Evolutionary conservation across 2,888 invertebrate genomes (phyloP).

Genomic region (Augochlorella aurata): DNA sequence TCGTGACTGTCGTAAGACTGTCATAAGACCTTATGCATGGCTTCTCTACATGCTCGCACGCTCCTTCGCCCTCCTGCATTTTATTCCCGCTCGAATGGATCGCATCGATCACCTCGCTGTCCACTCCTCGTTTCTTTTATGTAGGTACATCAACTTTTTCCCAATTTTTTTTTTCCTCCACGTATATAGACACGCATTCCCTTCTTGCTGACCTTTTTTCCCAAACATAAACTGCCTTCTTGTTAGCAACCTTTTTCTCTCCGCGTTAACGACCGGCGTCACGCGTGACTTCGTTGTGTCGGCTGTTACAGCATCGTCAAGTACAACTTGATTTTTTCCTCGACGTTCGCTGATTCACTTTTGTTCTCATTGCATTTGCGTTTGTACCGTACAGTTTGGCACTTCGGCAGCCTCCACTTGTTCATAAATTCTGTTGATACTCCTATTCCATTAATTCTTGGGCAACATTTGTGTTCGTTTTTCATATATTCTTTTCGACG

Average conservation of each 20-base stretch:
- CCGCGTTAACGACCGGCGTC: neutral
- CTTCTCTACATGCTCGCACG: slow-evolving; percentile 37
- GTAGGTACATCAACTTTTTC: neutral
- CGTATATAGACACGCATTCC: neutral
- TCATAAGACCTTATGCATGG: slow-evolving; percentile 44
- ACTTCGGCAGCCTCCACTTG: too few relatives aligned
- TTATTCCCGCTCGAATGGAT: slow-evolving; percentile 6
- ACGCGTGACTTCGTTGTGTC: neutral
- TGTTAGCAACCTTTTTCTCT: neutral
- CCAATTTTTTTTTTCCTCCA: neutral
- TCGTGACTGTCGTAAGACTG: slow-evolving; percentile 49
- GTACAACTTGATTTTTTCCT: too few relatives aligned
- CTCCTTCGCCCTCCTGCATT: slow-evolving; percentile 18
- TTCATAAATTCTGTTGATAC: too few relatives aligned
- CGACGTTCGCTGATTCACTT: too few relatives aligned
- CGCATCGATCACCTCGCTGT: slow-evolving; percentile 26
- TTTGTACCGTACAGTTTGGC: too few relatives aligned
- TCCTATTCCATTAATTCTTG: too few relatives aligned
- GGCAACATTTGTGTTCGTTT: too few relatives aligned
- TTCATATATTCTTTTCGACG: too few relatives aligned
- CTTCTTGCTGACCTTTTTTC: neutral
- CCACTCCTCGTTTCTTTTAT: neutral
- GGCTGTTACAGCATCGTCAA: neutral
- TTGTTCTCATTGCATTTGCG: too few relatives aligned
- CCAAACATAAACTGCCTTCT: neutral